phyloP scores from a whole-genome alignment of 53 echinoderm and acorn worm species.

The Crossaster papposus region DNA sequence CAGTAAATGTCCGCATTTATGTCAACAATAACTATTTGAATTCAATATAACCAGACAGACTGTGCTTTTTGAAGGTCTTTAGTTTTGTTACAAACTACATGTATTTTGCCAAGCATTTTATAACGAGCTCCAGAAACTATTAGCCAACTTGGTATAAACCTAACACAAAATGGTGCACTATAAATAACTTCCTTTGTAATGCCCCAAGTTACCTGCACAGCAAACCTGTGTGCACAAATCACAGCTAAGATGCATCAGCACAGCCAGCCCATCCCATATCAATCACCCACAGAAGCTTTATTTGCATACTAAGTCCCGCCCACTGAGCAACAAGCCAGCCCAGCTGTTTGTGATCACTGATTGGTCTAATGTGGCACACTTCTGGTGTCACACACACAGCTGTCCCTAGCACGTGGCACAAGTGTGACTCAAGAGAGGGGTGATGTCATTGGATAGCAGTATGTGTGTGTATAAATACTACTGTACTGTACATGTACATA shows the following conservation, averaged over 20 bases:
- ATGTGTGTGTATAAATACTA: background rate
- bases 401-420: conserved; percentile 32
- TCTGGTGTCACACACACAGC: conserved; percentile 41
- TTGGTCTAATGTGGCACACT: conserved; percentile 54
- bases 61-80: too few species aligned
- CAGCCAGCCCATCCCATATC: conserved; percentile 12
- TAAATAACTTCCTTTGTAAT: background rate
- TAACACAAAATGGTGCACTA: background rate
- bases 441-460: conserved; percentile 32
- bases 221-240: conserved; percentile 1
- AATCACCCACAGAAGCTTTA: conserved; percentile 24
- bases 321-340: background rate
- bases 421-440: conserved; percentile 40
- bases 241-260: conserved; percentile 17
- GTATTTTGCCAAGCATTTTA: background rate
- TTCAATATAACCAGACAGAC: too few species aligned
- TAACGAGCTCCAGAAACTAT: background rate
- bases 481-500: too few species aligned
- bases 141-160: background rate
- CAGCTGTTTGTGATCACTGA: conserved; percentile 24
- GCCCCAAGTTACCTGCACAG: background rate
- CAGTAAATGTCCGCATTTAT: too few species aligned
- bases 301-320: conserved; percentile 47
- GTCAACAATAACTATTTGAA: too few species aligned
- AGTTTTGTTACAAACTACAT: too few species aligned